Evolutionary conservation across 1,140 invertebrate species (phyloP).

Genomic region (Hylyphantes graminicola): DNA sequence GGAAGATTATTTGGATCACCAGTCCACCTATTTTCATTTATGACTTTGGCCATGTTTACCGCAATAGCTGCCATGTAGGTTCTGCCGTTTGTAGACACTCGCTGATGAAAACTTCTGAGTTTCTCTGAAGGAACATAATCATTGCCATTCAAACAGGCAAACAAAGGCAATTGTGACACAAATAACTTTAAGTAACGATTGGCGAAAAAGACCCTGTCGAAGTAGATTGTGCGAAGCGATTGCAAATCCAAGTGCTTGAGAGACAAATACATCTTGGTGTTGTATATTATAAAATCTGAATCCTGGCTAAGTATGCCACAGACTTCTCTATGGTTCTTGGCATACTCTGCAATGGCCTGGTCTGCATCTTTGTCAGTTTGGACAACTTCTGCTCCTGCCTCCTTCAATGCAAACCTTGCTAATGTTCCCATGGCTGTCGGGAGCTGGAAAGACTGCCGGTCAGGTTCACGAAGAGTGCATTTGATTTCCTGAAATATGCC

Average conservation of each 20-base stretch:
- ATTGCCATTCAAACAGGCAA: conserved; percentile 67
- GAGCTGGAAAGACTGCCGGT: conserved; percentile 63
- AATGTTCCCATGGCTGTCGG: conserved; percentile 65
- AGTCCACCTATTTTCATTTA: conserved; percentile 22
- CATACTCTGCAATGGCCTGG: conserved; percentile 66
- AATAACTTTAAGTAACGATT: conserved; percentile 61
- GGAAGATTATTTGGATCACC: conserved; percentile 29
- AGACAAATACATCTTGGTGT: conserved; percentile 65
- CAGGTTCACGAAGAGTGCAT: conserved; percentile 34
- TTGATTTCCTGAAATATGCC: conserved; percentile 63
- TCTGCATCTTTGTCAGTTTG: conserved; percentile 66
- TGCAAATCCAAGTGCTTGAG: conserved; percentile 65
- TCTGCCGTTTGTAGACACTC: conserved; percentile 56
- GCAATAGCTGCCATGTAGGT: conserved; percentile 59
- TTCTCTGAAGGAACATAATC: conserved; percentile 65
- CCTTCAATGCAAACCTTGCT: conserved; percentile 63
- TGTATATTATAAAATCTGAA: conserved; percentile 66
- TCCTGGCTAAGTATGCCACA: conserved; percentile 68
- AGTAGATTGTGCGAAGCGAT: conserved; percentile 65
- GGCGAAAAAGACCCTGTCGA: conserved; percentile 64
- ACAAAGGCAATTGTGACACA: conserved; percentile 64
- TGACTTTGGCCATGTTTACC: background rate
- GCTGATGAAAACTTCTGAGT: conserved; percentile 63
- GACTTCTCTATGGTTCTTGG: conserved; percentile 62
- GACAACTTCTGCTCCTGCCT: conserved; percentile 61